These are phyloP conservation scores for Rhopalosiphum padi DNA, from an alignment of 1,140 invertebrate genomes.

Conservation along the genomic window DNA sequence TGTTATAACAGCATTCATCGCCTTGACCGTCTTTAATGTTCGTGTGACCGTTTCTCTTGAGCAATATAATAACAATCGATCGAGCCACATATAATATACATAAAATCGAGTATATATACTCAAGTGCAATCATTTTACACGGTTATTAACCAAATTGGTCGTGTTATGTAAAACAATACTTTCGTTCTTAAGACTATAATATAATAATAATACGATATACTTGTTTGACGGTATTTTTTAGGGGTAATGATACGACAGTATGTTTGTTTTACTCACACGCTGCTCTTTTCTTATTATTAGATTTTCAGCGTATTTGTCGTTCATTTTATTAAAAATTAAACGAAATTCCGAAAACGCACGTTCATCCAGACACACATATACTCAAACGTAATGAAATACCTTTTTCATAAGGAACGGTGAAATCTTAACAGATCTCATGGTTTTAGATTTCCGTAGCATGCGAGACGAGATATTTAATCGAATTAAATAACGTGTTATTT, in stretches of 20 bases:
- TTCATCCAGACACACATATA: background rate
- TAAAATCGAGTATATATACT: background rate
- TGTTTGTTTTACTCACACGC: background rate
- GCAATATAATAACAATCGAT: too few species aligned
- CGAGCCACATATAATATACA: too few species aligned
- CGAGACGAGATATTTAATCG: background rate
- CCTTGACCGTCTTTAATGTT: too few species aligned
- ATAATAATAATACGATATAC: background rate
- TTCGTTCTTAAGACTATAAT: background rate
- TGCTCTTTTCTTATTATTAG: conserved; percentile 24
- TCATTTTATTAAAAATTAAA: conserved; percentile 43
- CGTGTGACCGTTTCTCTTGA: too few species aligned
- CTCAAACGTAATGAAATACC: conserved; percentile 40
- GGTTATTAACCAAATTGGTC: background rate
- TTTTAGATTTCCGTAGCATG: background rate
- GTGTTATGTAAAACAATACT: background rate
- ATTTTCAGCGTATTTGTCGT: conserved; percentile 29
- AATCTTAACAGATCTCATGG: conserved; percentile 19
- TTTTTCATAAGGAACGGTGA: conserved; percentile 7
- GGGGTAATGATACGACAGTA: background rate
- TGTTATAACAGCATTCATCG: too few species aligned
- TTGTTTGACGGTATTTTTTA: background rate
- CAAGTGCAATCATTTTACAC: background rate
- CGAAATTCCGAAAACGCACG: conserved; percentile 20
- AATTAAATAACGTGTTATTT: background rate